Evolutionary conservation across 1,140 invertebrate genomes (phyloP).

Genomic region (Drosophila teissieri): DNA sequence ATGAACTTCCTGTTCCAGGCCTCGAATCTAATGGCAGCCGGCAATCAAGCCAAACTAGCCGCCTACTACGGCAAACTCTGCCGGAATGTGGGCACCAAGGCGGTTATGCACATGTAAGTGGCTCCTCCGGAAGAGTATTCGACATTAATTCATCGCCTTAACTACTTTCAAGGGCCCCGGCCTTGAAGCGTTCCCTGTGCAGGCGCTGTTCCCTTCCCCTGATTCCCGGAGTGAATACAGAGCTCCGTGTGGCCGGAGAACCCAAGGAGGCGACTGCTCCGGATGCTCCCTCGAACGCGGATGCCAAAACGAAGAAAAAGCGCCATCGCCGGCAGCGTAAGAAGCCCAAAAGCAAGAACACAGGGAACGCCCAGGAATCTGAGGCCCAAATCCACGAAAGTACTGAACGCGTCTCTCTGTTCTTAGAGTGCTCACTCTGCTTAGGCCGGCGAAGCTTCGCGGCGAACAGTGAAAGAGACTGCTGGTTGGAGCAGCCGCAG

Average conservation of each 20-base stretch:
- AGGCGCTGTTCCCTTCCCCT: conserved; percentile 57
- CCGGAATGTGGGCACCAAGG: conserved; percentile 67
- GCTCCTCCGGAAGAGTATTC: background rate
- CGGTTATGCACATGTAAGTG: conserved; percentile 61
- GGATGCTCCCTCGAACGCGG: background rate
- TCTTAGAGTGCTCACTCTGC: conserved; percentile 54
- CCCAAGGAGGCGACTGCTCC: background rate
- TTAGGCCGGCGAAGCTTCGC: conserved; percentile 43
- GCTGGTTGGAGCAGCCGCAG: conserved; percentile 60
- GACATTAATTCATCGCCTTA: background rate
- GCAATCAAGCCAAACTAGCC: conserved; percentile 46
- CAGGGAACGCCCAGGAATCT: background rate
- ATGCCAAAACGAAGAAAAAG: conserved; percentile 16
- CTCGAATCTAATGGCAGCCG: conserved; percentile 58
- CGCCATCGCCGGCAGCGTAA: conserved; percentile 22
- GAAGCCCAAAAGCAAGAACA: background rate
- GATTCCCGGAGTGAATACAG: conserved; percentile 61
- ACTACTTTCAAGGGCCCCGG: conserved; percentile 37
- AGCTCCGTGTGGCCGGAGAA: conserved; percentile 9
- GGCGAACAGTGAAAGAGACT: conserved; percentile 34
- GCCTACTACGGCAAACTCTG: conserved; percentile 69
- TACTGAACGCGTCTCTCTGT: conserved; percentile 8
- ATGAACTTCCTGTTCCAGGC: conserved; percentile 73
- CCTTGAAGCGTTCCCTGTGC: conserved; percentile 62
- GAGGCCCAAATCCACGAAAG: background rate